phyloP scores from a whole-genome alignment of 1,140 invertebrate species.

The Ips nitidus region DNA sequence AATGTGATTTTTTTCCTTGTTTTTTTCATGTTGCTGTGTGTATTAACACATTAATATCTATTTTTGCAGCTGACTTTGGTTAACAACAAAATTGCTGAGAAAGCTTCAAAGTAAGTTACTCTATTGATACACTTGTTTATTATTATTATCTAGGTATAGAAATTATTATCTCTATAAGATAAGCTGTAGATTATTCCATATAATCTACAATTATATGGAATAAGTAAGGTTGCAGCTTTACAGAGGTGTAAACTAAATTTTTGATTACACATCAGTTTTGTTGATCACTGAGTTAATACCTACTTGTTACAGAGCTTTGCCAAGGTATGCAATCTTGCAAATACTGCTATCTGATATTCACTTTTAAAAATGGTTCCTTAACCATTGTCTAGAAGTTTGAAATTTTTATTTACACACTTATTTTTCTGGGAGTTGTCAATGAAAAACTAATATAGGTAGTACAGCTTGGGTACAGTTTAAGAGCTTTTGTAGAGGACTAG shows the following conservation, averaged over 20 bases:
- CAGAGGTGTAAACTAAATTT: background rate
- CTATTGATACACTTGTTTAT: background rate
- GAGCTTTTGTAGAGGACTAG: no score
- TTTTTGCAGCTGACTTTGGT: constrained; percentile 28
- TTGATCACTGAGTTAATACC: no score
- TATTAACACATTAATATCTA: constrained; percentile 32
- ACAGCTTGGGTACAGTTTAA: no score
- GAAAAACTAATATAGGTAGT: no score
- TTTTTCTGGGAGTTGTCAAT: no score
- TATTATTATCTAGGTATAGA: background rate
- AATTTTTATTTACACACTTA: no score
- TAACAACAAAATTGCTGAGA: constrained; percentile 18
- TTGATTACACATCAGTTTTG: background rate
- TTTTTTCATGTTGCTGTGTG: background rate
- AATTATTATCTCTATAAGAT: background rate
- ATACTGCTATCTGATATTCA: no score
- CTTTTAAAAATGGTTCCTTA: no score
- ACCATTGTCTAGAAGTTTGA: no score
- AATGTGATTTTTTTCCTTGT: constrained; percentile 16
- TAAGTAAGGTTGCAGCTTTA: background rate
- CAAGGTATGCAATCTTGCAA: no score
- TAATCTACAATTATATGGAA: no score
- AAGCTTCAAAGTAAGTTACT: constrained; percentile 31
- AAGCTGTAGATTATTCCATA: background rate
- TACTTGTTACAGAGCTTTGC: no score